These are phyloP conservation scores for Lucilia cuprina DNA, from an alignment of 1,140 invertebrate genomes.

Conservation along the genomic window DNA sequence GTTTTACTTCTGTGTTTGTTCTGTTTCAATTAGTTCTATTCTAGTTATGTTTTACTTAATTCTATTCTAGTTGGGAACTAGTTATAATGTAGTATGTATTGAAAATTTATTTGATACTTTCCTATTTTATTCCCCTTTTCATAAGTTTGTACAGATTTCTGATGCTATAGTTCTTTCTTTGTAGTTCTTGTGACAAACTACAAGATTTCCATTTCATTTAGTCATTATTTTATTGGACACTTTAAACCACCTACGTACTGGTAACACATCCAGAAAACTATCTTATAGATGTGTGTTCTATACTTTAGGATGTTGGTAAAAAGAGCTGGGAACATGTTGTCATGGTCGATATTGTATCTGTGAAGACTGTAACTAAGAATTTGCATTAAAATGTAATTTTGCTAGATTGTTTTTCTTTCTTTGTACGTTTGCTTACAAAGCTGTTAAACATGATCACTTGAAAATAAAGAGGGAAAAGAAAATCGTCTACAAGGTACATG, in stretches of 20 bases:
- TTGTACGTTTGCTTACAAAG: background rate
- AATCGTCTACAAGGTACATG: background rate
- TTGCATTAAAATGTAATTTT: constrained; percentile 33
- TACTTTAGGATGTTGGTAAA: background rate
- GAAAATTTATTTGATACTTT: too few species aligned
- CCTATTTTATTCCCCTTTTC: too few species aligned
- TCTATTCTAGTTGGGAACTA: too few species aligned
- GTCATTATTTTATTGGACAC: constrained; percentile 33
- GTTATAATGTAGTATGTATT: too few species aligned
- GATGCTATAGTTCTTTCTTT: too few species aligned
- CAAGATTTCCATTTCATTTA: constrained; percentile 31
- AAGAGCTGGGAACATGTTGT: background rate
- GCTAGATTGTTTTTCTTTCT: background rate
- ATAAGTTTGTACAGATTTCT: too few species aligned
- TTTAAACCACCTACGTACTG: constrained; percentile 12
- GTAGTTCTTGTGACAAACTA: background rate
- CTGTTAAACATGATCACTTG: constrained; percentile 28
- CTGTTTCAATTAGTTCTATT: too few species aligned
- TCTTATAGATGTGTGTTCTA: background rate
- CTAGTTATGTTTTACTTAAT: too few species aligned
- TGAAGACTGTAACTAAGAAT: constrained; percentile 13
- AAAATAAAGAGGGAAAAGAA: background rate
- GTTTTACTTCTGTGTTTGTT: too few species aligned
- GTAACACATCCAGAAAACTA: background rate
- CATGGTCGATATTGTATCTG: constrained; percentile 13